Conservation (phyloP, 2,888 invertebrate genomes). For the Trimorus sp. region DNA sequence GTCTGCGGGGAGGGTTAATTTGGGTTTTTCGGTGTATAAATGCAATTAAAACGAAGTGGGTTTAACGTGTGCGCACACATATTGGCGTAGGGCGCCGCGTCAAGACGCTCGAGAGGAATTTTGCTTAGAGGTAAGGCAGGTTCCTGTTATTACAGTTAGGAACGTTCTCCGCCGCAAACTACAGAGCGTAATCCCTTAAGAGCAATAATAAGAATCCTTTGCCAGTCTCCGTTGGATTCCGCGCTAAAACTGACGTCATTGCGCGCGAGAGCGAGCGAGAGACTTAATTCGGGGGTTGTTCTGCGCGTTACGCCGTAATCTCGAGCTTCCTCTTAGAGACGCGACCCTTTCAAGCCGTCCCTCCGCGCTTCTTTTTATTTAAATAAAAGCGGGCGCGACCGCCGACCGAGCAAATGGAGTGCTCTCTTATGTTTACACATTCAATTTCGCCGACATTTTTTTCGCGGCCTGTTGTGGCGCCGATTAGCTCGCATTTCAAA, state of each 20-base stretch:
- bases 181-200: constrained; percentile 80
- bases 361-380: constrained; percentile 66
- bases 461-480: constrained; percentile 31
- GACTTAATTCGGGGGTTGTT: constrained; percentile 69
- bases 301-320: constrained; percentile 69
- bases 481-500: constrained; percentile 23
- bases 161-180: constrained; percentile 76
- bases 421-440: constrained; percentile 64
- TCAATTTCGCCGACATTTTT: constrained; percentile 49
- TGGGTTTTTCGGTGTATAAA: constrained; percentile 11
- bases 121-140: constrained; percentile 69
- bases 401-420: constrained; percentile 53
- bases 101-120: constrained; percentile 62
- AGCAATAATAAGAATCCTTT: constrained; percentile 81
- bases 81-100: constrained; percentile 44
- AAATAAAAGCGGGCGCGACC: constrained; percentile 65
- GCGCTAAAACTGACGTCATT: constrained; percentile 68
- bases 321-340: constrained; percentile 67
- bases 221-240: constrained; percentile 69
- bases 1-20: constrained; percentile 2
- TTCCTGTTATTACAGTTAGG: constrained; percentile 78
- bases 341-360: constrained; percentile 67
- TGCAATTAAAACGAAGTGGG: constrained; percentile 47
- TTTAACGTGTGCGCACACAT: constrained; percentile 37
- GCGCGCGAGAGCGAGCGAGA: constrained; percentile 55